These are phyloP conservation scores for Gulo gulo DNA, from an alignment of 2,113 vertebrate genomes.

Conservation along the genomic window DNA sequence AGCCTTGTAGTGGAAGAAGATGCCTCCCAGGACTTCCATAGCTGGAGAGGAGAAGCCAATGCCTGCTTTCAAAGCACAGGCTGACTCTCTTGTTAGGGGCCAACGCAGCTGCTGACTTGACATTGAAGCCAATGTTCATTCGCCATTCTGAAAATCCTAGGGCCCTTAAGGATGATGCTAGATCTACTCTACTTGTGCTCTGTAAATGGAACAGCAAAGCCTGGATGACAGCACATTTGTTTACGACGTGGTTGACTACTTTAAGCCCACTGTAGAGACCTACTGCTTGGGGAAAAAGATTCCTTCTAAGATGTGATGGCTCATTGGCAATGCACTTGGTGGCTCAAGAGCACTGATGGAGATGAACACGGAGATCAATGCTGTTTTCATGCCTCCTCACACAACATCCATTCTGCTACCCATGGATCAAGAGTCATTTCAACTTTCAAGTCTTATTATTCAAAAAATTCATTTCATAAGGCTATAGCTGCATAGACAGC, in stretches of 20 bases:
- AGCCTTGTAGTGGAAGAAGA: not conserved
- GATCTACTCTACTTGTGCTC: not conserved
- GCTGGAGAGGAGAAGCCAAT: not conserved
- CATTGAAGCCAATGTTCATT: not conserved
- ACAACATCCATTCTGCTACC: not conserved
- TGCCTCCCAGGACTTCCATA: not conserved
- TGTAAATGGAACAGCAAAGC: not conserved
- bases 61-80: not conserved
- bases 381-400: not conserved
- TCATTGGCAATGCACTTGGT: not conserved
- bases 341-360: not conserved
- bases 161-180: not conserved
- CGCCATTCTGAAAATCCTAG: not conserved
- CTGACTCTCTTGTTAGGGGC: not conserved
- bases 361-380: not conserved
- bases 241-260: not conserved
- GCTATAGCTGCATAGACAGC: not conserved
- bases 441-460: not conserved
- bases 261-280: not conserved
- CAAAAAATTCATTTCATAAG: not conserved
- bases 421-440: not conserved
- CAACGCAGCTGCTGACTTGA: not conserved
- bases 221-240: not conserved
- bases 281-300: not conserved
- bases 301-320: not conserved